Evolutionary conservation across 1,140 invertebrate genomes (phyloP).

Genomic region (Ganaspis sp.): DNA sequence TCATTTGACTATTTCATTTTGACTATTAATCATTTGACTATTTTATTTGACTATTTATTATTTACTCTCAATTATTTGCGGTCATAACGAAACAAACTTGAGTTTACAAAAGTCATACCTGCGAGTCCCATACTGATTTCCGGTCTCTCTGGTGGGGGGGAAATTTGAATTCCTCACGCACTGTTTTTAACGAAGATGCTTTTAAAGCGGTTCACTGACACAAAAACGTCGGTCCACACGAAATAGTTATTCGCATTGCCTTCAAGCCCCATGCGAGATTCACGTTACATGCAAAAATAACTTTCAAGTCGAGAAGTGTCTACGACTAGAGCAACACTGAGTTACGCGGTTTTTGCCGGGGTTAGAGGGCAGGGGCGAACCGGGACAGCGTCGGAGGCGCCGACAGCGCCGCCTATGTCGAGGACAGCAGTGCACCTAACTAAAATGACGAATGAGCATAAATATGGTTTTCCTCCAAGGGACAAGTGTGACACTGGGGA

Average conservation of each 20-base stretch:
- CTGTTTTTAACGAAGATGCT: background rate
- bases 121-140: constrained; percentile 14
- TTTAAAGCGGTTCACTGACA: constrained; percentile 21
- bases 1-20: too few species aligned
- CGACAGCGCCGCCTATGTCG: background rate
- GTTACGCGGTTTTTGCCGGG: background rate
- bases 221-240: constrained; percentile 24
- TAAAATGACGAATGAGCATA: background rate
- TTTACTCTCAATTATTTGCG: too few species aligned
- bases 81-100: background rate
- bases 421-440: background rate
- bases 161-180: background rate
- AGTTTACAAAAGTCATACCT: background rate
- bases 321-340: background rate
- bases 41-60: too few species aligned
- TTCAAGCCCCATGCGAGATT: constrained; percentile 15
- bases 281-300: constrained; percentile 28
- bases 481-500: background rate
- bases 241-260: constrained; percentile 26
- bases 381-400: background rate
- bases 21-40: too few species aligned
- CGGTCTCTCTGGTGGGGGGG: background rate
- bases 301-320: constrained; percentile 16
- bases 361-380: background rate
- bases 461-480: background rate